Conservation (phyloP, 92 coral and sea anemone genomes). For the Siderastrea radians region DNA sequence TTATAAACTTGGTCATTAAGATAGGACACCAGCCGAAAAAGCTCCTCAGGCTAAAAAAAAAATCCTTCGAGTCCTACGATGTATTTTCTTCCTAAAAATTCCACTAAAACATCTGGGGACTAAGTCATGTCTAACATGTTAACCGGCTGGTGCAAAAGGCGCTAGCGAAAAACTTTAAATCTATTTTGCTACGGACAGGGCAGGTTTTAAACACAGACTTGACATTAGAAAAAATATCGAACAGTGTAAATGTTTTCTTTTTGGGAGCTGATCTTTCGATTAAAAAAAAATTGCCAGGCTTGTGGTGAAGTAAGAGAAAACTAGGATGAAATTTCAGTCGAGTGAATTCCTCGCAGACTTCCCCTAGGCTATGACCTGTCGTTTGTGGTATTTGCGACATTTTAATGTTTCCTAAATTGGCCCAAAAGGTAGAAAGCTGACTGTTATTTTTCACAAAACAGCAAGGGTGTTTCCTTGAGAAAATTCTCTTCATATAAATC, state of each 20-base stretch:
- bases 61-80: background rate
- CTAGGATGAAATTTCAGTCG: conserved; percentile 33
- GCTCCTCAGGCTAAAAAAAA: conserved; percentile 6
- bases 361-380: conserved; percentile 6
- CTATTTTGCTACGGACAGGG: no score
- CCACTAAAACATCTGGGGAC: conserved; percentile 9
- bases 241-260: conserved; percentile 30
- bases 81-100: background rate
- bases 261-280: conserved; percentile 14
- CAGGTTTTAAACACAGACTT: no score
- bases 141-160: background rate
- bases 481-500: background rate
- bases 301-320: background rate
- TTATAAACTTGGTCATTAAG: conserved; percentile 71
- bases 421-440: background rate
- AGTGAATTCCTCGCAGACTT: background rate
- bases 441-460: conserved; percentile 3
- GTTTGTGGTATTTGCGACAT: conserved; percentile 46
- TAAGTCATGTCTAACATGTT: background rate
- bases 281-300: background rate
- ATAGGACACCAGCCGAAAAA: conserved; percentile 14
- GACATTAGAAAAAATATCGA: background rate
- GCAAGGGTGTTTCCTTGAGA: background rate
- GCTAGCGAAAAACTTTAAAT: no score
- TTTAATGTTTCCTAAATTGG: conserved; percentile 41